A percentile compares a stretch with the other conserved stretches of the same genome.
Conservation (phyloP, 1,140 invertebrate genomes). For the Agrypnia vestita region DNA sequence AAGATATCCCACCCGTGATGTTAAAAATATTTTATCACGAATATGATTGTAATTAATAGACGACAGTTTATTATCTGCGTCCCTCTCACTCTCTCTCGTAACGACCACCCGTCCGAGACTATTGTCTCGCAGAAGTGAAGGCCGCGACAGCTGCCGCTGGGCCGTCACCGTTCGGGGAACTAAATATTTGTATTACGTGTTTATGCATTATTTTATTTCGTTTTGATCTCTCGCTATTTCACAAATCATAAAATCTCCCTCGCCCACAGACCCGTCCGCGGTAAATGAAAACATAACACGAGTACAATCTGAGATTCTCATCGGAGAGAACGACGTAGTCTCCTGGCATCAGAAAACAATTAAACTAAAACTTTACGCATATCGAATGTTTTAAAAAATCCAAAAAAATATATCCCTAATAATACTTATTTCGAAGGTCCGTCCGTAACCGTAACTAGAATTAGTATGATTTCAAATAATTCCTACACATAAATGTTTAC, state of each 20-base stretch:
- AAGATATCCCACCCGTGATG: not conserved
- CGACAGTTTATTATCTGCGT: not conserved
- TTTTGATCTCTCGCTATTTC: constrained; percentile 52
- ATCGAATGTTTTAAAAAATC: no score
- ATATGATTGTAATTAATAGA: constrained; percentile 3
- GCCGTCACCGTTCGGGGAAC: constrained; percentile 32
- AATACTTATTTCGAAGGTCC: no score
- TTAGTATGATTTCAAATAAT: no score
- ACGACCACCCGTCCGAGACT: not conserved
- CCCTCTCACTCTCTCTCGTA: not conserved
- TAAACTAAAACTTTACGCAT: no score
- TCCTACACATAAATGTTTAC: no score
- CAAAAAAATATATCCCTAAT: no score
- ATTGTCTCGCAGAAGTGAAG: constrained; percentile 10
- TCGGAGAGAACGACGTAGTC: no score
- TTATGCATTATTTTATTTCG: constrained; percentile 57
- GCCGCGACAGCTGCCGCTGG: constrained; percentile 52
- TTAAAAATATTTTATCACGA: constrained; percentile 1
- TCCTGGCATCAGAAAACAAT: no score
- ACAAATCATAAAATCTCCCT: constrained; percentile 60
- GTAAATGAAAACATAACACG: not conserved
- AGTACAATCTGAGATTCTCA: no score
- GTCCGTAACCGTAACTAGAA: no score
- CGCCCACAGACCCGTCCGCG: constrained; percentile 46
- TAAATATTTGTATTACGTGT: constrained; percentile 58